Conservation (phyloP, 2,888 invertebrate genomes). For the Thereva unica region DNA sequence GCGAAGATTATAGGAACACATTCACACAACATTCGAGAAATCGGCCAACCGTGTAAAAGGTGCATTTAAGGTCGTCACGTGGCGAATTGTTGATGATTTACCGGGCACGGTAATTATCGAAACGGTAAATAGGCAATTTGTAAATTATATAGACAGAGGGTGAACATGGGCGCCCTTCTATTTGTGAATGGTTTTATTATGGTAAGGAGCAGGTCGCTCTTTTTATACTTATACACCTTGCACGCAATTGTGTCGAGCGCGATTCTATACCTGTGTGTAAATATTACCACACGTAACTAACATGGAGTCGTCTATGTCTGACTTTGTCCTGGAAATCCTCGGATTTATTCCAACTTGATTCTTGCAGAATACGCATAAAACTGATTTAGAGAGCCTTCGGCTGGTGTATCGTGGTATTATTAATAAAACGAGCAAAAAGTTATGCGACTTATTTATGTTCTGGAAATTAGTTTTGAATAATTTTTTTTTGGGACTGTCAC, state of each 20-base stretch:
- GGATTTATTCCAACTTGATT: no score
- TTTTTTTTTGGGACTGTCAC: no score
- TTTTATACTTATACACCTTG: slow-evolving; percentile 29
- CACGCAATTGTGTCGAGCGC: slow-evolving; percentile 27
- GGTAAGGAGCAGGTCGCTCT: slow-evolving; percentile 28
- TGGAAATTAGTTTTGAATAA: no score
- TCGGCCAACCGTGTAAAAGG: slow-evolving; percentile 49
- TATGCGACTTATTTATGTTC: no score
- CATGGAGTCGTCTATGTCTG: no score
- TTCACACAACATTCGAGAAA: slow-evolving; percentile 1
- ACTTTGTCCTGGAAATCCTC: no score
- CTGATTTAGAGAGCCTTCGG: no score
- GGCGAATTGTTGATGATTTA: slow-evolving; percentile 44
- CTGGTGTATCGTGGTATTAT: no score
- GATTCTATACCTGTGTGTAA: background rate
- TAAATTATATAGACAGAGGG: slow-evolving; percentile 41
- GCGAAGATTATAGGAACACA: slow-evolving; percentile 30
- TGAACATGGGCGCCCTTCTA: slow-evolving; percentile 33
- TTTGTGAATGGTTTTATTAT: slow-evolving; percentile 52
- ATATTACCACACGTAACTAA: background rate
- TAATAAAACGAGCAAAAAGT: no score
- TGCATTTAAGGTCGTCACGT: slow-evolving; percentile 48
- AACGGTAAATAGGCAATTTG: slow-evolving; percentile 42
- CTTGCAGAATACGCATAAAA: no score
- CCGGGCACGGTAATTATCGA: slow-evolving; percentile 40